phyloP scores from a whole-genome alignment of 2,113 vertebrate species.

The Circaetus gallicus region DNA sequence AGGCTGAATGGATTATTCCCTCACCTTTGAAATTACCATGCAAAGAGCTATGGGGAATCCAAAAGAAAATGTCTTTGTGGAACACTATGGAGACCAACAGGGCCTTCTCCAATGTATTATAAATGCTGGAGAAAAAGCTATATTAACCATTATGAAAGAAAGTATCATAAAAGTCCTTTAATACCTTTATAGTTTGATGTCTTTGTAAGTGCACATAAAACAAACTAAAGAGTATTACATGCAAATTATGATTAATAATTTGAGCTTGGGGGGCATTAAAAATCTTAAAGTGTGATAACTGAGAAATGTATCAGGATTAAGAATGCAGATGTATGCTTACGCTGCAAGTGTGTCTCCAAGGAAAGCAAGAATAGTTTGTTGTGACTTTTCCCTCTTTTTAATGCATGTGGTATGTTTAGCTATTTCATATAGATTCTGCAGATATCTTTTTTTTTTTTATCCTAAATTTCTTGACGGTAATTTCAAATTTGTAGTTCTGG shows the following conservation, averaged over 20 bases:
- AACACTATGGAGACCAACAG: neutral
- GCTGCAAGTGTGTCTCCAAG: neutral
- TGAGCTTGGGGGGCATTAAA: neutral
- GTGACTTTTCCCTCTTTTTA: conserved; percentile 20
- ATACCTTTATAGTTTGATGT: neutral
- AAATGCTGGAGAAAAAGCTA: neutral
- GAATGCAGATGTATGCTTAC: neutral
- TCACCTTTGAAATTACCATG: neutral
- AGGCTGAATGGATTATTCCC: neutral
- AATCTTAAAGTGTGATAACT: neutral
- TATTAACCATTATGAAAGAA: neutral
- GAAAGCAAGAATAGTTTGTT: conserved; percentile 5
- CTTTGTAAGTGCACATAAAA: neutral
- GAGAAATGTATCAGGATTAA: neutral
- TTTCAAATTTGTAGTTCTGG: conserved; percentile 41
- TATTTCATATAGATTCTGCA: conserved; percentile 4
- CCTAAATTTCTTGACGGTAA: conserved; percentile 33
- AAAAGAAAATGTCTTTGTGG: neutral
- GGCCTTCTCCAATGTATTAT: neutral
- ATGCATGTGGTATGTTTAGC: conserved; percentile 39
- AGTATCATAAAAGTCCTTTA: neutral
- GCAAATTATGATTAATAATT: neutral
- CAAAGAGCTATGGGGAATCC: neutral
- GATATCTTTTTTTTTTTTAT: neutral
- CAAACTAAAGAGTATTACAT: neutral